Evolutionary conservation across 2,113 vertebrate genomes (phyloP), one percentile per base, ranked within the genome.

Genomic region (Mus musculus): DNA sequence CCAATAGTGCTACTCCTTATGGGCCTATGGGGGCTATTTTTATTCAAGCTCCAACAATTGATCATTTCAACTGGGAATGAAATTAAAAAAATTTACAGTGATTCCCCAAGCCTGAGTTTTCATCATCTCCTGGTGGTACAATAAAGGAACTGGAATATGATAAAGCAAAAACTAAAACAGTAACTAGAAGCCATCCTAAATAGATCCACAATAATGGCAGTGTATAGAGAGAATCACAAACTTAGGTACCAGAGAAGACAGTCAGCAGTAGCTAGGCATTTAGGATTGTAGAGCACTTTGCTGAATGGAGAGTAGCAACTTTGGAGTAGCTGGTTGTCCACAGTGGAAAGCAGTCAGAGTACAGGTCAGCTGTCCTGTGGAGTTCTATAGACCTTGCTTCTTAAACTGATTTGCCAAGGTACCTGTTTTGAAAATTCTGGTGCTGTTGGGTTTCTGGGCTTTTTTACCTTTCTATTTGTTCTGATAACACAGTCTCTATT

Each of bases 81-180:
- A 91, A 52, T 90, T 89, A 88, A 61, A 88, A 61, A 95, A 88
- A 81, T n/a, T 46, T 16, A 72, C 49, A 72, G 17, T 39, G 39
- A 19, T 26, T 91, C 69, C 49, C 26, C 36, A 11, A 26, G 46
- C 7, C 42, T 95, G 11, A 90, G 33, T 10, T 94, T 95, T 90
- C 7, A 54, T 73, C 16, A 52, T 89, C 69, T 71, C 2, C 39
- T 59, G 19, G 1, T 3, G n/a, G 33, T 76, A 12, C 39, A 81
- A 28, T 36, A 88, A 72, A 8, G 5, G 73, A 94, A 39, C 9
- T 30, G 82, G 19, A 39, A 65, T 59, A 16, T 94, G 28, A 19
- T 90, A 11, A 19, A 30, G 1, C 11, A 88, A 80, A 20, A 77
- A 10, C 26, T 61, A 76, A 89, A 89, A 56, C 77, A 54, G 22